These are phyloP conservation scores for Microcebus murinus DNA, from an alignment of 2,113 vertebrate species.

Conservation along the genomic window DNA sequence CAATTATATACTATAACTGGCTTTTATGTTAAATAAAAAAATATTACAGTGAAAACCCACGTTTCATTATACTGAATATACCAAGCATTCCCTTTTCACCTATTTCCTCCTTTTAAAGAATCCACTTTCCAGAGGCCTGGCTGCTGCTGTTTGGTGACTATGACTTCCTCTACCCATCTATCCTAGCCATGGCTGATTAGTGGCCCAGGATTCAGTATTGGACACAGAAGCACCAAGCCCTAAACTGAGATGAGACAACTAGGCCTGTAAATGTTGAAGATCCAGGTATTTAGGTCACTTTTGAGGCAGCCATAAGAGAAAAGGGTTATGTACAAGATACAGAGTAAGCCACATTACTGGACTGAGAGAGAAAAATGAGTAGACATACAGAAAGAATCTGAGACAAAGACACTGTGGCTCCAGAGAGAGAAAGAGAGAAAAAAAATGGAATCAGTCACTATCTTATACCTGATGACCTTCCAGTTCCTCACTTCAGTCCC, in stretches of 20 bases:
- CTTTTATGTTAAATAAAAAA: constrained; percentile 46
- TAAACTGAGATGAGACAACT: neutral
- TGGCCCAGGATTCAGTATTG: neutral
- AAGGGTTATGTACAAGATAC: neutral
- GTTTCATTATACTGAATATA: neutral
- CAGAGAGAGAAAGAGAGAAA: neutral
- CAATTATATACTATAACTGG: neutral
- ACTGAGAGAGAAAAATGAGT: neutral
- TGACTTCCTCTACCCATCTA: neutral
- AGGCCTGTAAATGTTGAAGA: neutral
- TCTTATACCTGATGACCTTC: neutral
- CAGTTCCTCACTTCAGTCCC: neutral
- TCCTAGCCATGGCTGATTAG: neutral
- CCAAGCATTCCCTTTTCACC: neutral
- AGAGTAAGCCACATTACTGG: neutral
- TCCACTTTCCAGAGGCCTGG: neutral
- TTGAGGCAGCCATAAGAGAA: neutral
- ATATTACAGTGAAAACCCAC: neutral
- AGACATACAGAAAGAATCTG: neutral
- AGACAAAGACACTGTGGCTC: neutral
- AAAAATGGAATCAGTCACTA: neutral
- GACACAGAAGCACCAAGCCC: neutral
- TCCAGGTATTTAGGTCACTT: neutral
- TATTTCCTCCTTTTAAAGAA: neutral
- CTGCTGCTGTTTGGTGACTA: neutral